Evolutionary conservation across 2,113 vertebrate species (phyloP).

Genomic region (Tretioscincus oriximinensis): DNA sequence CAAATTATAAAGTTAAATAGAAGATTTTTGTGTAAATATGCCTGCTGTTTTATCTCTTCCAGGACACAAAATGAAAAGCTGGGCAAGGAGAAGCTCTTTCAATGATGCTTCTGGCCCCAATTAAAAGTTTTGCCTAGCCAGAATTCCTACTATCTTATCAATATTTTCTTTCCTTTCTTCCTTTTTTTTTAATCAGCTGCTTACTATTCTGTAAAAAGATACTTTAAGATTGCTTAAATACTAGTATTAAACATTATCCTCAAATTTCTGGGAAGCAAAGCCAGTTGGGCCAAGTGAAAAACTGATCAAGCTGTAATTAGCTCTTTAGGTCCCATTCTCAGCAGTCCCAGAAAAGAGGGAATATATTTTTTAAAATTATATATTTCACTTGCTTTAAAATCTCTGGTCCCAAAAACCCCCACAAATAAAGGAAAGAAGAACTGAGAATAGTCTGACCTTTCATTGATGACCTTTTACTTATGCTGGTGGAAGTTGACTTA

Average conservation of each 20-base stretch:
- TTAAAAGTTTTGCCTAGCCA: constrained; percentile 14
- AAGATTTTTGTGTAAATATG: constrained; percentile 8
- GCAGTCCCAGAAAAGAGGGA: constrained; percentile 22
- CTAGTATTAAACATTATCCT: background rate
- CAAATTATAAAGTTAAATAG: background rate
- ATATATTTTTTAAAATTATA: constrained; percentile 14
- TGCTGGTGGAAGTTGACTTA: constrained; percentile 44
- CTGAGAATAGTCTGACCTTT: constrained; percentile 37
- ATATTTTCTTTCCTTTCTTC: background rate
- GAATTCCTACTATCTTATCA: background rate
- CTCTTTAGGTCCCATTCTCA: background rate
- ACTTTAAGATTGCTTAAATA: background rate
- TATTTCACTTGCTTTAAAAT: constrained; percentile 16
- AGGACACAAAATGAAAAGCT: constrained; percentile 6
- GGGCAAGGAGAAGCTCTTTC: constrained; percentile 12
- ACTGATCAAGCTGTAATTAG: too few species aligned
- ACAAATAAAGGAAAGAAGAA: constrained; percentile 32
- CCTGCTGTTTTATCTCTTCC: background rate
- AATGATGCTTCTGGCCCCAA: background rate
- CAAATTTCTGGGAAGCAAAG: background rate
- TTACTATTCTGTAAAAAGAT: background rate
- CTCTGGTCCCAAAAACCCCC: constrained; percentile 8
- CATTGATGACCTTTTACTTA: constrained; percentile 7
- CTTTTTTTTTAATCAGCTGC: background rate
- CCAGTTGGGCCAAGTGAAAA: background rate